These are phyloP conservation scores for Notoglanidium macrostoma DNA, from an alignment of 2,797 vertebrate species.

Conservation along the genomic window DNA sequence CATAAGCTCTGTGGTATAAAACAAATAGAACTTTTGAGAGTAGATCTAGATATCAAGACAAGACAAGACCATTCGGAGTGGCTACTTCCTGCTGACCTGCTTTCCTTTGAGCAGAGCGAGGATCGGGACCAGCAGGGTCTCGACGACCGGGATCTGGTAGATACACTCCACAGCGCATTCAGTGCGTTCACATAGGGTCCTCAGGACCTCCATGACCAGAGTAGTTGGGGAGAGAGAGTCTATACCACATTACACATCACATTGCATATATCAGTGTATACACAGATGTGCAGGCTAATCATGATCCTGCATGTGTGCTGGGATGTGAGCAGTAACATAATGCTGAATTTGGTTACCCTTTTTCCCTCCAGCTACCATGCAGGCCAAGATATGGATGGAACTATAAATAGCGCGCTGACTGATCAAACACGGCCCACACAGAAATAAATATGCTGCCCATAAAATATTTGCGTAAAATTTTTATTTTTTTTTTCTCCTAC, in stretches of 20 bases:
- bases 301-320: not conserved
- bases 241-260: slow-evolving; percentile 56
- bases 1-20: not conserved
- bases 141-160: slow-evolving; percentile 75
- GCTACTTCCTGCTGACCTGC: slow-evolving; percentile 74
- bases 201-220: slow-evolving; percentile 86
- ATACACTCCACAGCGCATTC: slow-evolving; percentile 85
- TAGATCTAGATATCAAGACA: not conserved
- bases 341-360: not conserved
- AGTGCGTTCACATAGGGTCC: slow-evolving; percentile 85
- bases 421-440: not conserved
- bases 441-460: not conserved
- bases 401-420: not conserved
- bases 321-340: not conserved
- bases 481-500: not conserved
- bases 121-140: slow-evolving; percentile 83
- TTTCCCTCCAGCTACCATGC: not conserved
- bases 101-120: slow-evolving; percentile 76
- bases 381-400: not conserved
- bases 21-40: not conserved
- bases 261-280: not conserved
- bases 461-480: not conserved
- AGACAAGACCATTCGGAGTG: not conserved
- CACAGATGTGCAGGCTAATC: not conserved
- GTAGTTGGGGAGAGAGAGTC: slow-evolving; percentile 82